These are phyloP conservation scores for Hirundichthys speculiger DNA, from an alignment of 2,113 vertebrate species.

Conservation along the genomic window DNA sequence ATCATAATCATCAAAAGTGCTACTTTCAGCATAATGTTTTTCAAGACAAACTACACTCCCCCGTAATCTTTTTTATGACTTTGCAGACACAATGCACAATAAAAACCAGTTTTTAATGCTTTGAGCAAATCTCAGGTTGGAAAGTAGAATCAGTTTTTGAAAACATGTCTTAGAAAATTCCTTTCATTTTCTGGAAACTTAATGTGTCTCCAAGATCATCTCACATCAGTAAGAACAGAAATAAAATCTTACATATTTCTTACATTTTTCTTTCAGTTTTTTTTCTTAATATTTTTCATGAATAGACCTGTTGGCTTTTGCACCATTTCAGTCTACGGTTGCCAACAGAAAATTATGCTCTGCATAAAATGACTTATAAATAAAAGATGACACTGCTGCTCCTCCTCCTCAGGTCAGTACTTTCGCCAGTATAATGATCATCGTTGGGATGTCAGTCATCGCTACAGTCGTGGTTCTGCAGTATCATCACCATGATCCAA, in stretches of 20 bases:
- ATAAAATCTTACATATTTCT: no score
- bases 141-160: no score
- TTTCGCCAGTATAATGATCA: constrained; percentile 87
- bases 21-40: constrained; percentile 37
- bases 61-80: constrained; percentile 23
- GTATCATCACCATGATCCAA: constrained; percentile 86
- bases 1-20: constrained; percentile 31
- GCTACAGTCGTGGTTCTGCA: constrained; percentile 85
- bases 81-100: constrained; percentile 4
- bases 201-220: background rate
- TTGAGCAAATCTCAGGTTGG: background rate
- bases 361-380: background rate
- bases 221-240: no score
- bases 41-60: constrained; percentile 17
- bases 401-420: constrained; percentile 80
- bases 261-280: no score
- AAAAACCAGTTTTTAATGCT: background rate
- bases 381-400: background rate
- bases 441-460: constrained; percentile 85
- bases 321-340: background rate
- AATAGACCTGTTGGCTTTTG: background rate
- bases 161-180: no score
- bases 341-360: background rate
- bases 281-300: no score
- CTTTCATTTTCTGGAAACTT: background rate